phyloP scores from a whole-genome alignment of 2,113 vertebrate species.

The Manacus vitellinus region DNA sequence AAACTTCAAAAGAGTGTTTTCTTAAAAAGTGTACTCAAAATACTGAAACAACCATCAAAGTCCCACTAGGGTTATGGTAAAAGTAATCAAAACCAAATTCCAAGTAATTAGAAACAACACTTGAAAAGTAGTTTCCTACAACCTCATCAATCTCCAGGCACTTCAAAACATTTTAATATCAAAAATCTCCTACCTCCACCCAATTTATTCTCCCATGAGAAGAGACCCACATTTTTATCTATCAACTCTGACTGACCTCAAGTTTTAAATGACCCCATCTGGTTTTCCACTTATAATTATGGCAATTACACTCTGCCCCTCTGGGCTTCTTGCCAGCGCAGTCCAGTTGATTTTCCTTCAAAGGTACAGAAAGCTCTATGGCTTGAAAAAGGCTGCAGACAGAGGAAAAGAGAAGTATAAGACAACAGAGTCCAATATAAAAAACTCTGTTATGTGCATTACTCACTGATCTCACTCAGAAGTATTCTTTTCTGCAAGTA shows the following conservation, averaged over 20 bases:
- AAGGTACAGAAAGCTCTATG: background rate
- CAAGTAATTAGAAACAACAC: background rate
- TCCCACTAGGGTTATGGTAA: accelerated
- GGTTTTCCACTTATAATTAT: background rate
- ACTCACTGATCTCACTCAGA: background rate
- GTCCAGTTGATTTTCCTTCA: background rate
- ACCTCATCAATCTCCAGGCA: background rate
- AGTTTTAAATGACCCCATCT: background rate
- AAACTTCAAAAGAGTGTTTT: background rate
- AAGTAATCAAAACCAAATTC: background rate
- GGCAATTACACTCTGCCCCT: background rate
- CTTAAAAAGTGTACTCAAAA: background rate
- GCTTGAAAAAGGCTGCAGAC: background rate
- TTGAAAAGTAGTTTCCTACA: background rate
- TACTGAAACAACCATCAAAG: background rate
- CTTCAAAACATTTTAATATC: background rate
- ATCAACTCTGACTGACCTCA: background rate
- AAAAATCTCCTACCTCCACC: background rate
- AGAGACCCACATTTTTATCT: background rate
- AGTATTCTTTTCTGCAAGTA: background rate
- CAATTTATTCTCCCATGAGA: background rate
- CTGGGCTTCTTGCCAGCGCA: background rate
- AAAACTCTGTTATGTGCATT: accelerated
- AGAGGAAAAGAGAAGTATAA: background rate
- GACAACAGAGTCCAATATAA: background rate